Conservation (phyloP, 2,888 invertebrate genomes). For the Antheraea yamamai region DNA sequence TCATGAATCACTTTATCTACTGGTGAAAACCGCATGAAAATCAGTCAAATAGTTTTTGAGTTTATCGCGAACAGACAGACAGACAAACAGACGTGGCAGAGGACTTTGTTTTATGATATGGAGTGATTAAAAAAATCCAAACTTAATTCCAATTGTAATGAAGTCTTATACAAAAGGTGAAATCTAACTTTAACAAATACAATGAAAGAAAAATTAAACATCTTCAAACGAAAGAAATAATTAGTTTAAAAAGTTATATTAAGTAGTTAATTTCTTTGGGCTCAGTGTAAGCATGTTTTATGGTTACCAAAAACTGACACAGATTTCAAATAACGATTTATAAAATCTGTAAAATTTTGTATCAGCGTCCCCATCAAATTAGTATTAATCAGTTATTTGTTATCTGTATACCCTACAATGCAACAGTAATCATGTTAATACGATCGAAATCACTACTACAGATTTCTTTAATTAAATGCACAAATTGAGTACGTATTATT, state of each 20-base stretch:
- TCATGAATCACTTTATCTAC: too few relatives aligned
- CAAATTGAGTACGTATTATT: background rate
- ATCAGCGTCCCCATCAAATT: background rate
- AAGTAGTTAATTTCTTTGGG: background rate
- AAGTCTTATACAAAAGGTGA: background rate
- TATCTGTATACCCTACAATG: constrained; percentile 6
- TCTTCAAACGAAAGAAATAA: background rate
- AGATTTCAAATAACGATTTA: background rate
- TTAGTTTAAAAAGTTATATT: background rate
- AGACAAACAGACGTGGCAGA: too few relatives aligned
- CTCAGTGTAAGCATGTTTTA: too few relatives aligned
- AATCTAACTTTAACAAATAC: too few relatives aligned
- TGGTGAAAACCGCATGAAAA: too few relatives aligned
- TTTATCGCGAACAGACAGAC: too few relatives aligned
- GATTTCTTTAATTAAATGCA: constrained; percentile 2
- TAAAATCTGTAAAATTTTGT: background rate
- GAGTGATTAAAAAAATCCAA: background rate
- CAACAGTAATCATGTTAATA: constrained; percentile 8
- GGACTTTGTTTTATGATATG: too few relatives aligned
- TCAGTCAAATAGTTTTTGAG: too few relatives aligned
- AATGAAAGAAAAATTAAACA: too few relatives aligned
- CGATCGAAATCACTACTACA: constrained; percentile 7
- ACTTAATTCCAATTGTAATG: background rate
- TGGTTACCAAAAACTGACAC: background rate
- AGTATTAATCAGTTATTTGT: constrained; percentile 4